phyloP scores from a whole-genome alignment of 2,113 vertebrate species.

The Actenoides lindsayi region DNA sequence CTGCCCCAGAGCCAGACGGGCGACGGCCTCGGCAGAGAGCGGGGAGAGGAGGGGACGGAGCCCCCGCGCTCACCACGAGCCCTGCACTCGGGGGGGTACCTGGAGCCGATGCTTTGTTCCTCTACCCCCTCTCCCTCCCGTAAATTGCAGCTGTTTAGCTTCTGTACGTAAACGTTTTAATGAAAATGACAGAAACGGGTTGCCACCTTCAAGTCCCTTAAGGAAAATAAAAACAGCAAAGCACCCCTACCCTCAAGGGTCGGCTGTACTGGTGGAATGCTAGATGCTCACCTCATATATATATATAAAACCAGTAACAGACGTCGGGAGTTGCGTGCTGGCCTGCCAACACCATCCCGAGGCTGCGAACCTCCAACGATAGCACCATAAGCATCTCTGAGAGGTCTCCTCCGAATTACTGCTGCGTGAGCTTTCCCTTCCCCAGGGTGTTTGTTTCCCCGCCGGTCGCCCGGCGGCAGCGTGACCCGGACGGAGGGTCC shows the following conservation, averaged over 20 bases:
- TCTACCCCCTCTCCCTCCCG: neutral
- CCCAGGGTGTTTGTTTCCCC: rapidly evolving
- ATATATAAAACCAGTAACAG: slow-evolving; percentile 49
- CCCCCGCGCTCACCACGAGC: rapidly evolving
- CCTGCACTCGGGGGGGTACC: rapidly evolving
- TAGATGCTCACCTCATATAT: neutral
- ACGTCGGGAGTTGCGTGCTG: slow-evolving; percentile 21
- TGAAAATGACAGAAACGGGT: neutral
- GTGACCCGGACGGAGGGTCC: neutral
- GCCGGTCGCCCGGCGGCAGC: neutral
- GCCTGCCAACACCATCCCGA: slow-evolving; percentile 61
- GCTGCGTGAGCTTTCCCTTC: neutral
- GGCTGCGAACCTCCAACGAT: neutral
- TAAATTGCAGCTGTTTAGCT: neutral
- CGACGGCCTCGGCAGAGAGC: neutral
- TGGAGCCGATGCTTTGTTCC: neutral
- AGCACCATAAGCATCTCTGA: slow-evolving; percentile 51
- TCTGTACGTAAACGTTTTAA: slow-evolving; percentile 1
- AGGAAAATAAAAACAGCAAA: neutral
- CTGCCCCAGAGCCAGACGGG: rapidly evolving
- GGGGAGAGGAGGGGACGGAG: rapidly evolving
- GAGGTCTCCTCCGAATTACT: neutral
- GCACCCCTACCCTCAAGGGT: neutral
- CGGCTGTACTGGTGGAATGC: neutral
- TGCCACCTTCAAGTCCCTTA: slow-evolving; percentile 16